phyloP scores from a whole-genome alignment of 2,888 invertebrate genomes.

The Euzophera pinguis region DNA sequence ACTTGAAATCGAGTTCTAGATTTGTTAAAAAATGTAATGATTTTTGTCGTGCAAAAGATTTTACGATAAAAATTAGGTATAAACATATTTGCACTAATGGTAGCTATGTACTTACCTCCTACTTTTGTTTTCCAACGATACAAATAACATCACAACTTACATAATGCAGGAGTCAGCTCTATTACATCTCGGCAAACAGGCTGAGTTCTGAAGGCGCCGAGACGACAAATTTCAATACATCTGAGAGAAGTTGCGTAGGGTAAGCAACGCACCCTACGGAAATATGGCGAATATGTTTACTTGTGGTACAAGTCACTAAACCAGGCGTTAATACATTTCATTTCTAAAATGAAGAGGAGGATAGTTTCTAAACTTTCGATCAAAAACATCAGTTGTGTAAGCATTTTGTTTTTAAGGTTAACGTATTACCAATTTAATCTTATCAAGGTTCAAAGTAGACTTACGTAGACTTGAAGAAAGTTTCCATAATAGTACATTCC shows the following conservation, averaged over 20 bases:
- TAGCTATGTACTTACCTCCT: not conserved
- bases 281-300: constrained; percentile 45
- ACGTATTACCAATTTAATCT: too few relatives aligned
- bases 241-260: constrained; percentile 40
- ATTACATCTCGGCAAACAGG: constrained; percentile 30
- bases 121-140: not conserved
- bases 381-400: too few relatives aligned
- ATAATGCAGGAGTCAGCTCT: constrained; percentile 36
- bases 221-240: constrained; percentile 72
- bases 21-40: too few relatives aligned
- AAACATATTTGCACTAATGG: too few relatives aligned
- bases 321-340: not conserved
- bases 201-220: constrained; percentile 36
- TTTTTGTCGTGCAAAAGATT: too few relatives aligned
- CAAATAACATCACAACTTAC: constrained; percentile 1
- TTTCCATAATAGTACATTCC: too few relatives aligned
- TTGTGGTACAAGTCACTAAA: constrained; percentile 29
- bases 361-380: too few relatives aligned
- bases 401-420: too few relatives aligned
- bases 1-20: too few relatives aligned
- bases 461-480: too few relatives aligned
- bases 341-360: not conserved
- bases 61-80: too few relatives aligned
- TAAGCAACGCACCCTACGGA: constrained; percentile 44
- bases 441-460: too few relatives aligned